phyloP scores from a whole-genome alignment of 2,888 invertebrate genomes.

The Liopterus haemorrhoidalis region DNA sequence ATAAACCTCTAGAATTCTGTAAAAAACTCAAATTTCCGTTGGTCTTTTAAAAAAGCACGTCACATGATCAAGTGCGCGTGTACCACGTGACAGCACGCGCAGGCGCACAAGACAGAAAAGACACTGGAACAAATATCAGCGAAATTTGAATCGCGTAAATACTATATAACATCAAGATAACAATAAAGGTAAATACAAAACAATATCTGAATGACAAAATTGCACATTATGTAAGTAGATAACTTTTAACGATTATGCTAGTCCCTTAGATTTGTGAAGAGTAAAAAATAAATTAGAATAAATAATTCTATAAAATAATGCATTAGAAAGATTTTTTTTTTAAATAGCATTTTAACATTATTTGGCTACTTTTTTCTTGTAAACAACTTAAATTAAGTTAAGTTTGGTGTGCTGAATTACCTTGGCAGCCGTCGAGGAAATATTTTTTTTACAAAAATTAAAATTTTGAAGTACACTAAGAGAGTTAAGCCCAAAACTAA shows the following conservation, averaged over 20 bases:
- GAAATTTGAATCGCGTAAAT: no score
- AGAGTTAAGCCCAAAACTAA: conserved; percentile 5
- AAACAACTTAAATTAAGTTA: conserved; percentile 2
- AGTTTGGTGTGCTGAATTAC: conserved; percentile 8
- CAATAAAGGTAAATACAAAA: no score
- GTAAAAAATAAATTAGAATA: conserved; percentile 23
- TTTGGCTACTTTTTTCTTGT: conserved; percentile 16
- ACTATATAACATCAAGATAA: no score
- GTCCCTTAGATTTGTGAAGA: conserved; percentile 22
- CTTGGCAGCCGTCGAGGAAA: background rate
- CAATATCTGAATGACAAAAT: no score
- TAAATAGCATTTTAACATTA: conserved; percentile 15
- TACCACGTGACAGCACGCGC: no score
- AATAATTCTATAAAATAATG: conserved; percentile 21
- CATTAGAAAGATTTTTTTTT: conserved; percentile 10
- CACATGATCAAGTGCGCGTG: no score
- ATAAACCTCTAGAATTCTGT: no score
- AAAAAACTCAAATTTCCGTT: no score
- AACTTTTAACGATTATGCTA: conserved; percentile 17
- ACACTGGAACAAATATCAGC: no score
- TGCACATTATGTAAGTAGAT: conserved; percentile 3
- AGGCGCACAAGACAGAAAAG: no score
- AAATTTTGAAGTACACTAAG: background rate
- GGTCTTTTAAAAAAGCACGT: no score
- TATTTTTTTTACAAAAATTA: background rate